phyloP scores from a whole-genome alignment of 2,888 invertebrate genomes.

The Lasioglossum malachurum region DNA sequence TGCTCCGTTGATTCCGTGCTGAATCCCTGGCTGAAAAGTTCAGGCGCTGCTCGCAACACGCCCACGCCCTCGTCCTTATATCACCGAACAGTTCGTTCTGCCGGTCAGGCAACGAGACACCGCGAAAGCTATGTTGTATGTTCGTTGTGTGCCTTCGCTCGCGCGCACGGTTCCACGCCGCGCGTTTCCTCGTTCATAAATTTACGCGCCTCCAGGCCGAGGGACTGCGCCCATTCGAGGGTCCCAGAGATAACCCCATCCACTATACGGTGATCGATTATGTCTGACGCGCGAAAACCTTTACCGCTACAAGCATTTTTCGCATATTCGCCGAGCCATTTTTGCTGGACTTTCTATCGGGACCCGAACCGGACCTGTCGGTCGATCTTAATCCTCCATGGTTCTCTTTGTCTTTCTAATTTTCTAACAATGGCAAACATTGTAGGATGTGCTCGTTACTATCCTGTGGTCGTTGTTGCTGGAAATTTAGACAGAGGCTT shows the following conservation, averaged over 20 bases:
- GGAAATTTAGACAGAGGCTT: no score
- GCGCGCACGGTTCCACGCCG: conserved; percentile 48
- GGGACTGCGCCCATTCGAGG: conserved; percentile 65
- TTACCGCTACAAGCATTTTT: conserved; percentile 5
- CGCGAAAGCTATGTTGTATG: conserved; percentile 71
- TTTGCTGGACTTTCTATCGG: background rate
- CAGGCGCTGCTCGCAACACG: conserved; percentile 52
- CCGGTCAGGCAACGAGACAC: conserved; percentile 66
- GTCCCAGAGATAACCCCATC: conserved; percentile 53
- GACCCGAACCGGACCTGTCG: background rate
- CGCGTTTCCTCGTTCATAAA: conserved; percentile 80
- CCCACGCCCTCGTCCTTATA: conserved; percentile 79
- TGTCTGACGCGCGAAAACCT: conserved; percentile 17
- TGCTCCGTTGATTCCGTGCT: conserved; percentile 49
- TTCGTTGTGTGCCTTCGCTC: conserved; percentile 29
- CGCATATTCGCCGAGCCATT: conserved; percentile 2
- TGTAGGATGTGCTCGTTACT: background rate
- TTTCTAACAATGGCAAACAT: background rate
- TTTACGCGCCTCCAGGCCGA: conserved; percentile 70
- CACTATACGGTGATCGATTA: conserved; percentile 27
- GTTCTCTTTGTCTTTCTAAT: background rate
- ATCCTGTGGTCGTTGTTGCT: background rate
- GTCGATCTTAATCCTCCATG: background rate
- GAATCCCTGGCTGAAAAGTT: conserved; percentile 53
- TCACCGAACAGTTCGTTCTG: conserved; percentile 77